These are phyloP conservation scores for Xestobium rufovillosum DNA, from an alignment of 2,888 invertebrate genomes.

Conservation along the genomic window DNA sequence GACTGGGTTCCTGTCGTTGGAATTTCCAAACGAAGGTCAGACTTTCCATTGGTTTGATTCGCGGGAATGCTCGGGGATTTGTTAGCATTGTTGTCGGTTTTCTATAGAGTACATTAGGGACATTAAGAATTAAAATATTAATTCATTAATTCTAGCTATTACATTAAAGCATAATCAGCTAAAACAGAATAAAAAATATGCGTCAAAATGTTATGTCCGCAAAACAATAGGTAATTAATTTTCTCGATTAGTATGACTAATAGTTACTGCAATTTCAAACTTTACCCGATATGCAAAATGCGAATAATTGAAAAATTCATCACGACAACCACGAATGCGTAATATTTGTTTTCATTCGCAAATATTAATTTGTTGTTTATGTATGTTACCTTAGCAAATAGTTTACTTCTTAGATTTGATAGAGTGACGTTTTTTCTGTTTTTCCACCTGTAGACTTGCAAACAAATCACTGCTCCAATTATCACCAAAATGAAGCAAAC, in stretches of 20 bases:
- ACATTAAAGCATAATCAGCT: too few species aligned
- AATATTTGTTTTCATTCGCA: too few species aligned
- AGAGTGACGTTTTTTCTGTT: constrained; percentile 37
- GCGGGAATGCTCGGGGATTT: constrained; percentile 18
- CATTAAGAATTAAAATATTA: too few species aligned
- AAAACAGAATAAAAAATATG: too few species aligned
- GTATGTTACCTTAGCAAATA: constrained; percentile 30
- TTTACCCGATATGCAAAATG: too few species aligned
- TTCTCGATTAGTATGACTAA: too few species aligned
- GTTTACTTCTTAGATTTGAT: constrained; percentile 30
- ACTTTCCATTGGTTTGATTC: constrained; percentile 15
- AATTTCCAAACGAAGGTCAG: constrained; percentile 26
- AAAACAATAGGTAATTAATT: too few species aligned
- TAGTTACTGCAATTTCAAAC: too few species aligned
- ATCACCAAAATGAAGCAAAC: constrained; percentile 33
- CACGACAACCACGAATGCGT: background rate
- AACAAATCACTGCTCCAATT: constrained; percentile 25
- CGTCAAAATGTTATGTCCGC: too few species aligned
- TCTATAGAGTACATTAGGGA: background rate
- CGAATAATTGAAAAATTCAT: too few species aligned
- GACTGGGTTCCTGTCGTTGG: constrained; percentile 26
- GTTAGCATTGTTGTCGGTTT: constrained; percentile 14
- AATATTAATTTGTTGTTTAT: too few species aligned
- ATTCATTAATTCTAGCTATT: too few species aligned
- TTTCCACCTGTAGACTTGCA: constrained; percentile 38